Percentiles rank a stretch among this genome's conserved stretches.
These are phyloP conservation scores for Zygogramma bicolorata DNA, from an alignment of 2,888 invertebrate genomes.

Conservation along the genomic window DNA sequence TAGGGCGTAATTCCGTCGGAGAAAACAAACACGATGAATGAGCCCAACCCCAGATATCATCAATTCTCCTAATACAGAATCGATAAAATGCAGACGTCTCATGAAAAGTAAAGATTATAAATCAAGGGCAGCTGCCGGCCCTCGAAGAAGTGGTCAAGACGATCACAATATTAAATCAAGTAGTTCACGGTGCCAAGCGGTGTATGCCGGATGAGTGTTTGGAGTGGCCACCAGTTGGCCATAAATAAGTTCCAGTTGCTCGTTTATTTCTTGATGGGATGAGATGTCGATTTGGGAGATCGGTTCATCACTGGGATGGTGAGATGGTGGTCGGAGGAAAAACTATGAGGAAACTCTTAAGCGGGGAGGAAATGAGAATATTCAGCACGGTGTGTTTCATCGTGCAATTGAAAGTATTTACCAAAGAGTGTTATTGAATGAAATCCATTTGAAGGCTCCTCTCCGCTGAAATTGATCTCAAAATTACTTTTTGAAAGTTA, in stretches of 20 bases:
- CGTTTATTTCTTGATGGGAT: neutral
- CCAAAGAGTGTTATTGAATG: no score
- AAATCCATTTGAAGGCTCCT: no score
- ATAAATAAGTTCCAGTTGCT: conserved; percentile 3
- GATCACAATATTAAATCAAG: conserved; percentile 10
- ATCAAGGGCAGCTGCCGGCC: conserved; percentile 31
- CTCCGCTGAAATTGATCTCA: no score
- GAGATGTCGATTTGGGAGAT: neutral
- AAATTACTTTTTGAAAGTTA: no score
- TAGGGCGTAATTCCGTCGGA: neutral
- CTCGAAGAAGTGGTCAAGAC: conserved; percentile 12
- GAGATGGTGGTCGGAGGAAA: neutral
- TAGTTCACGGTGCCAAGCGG: conserved; percentile 9
- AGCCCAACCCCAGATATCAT: neutral
- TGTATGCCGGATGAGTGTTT: neutral
- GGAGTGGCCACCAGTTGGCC: conserved; percentile 10
- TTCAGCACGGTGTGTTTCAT: no score
- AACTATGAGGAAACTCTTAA: neutral
- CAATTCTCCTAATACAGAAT: conserved; percentile 9
- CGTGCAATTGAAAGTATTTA: no score
- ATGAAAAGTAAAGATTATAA: conserved; percentile 36
- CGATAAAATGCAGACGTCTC: conserved; percentile 15
- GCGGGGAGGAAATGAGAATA: neutral
- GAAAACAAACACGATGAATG: conserved; percentile 7
- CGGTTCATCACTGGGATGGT: neutral